These are phyloP conservation scores for Psammodynastes pulverulentus DNA, from an alignment of 2,113 vertebrate species.

Conservation along the genomic window DNA sequence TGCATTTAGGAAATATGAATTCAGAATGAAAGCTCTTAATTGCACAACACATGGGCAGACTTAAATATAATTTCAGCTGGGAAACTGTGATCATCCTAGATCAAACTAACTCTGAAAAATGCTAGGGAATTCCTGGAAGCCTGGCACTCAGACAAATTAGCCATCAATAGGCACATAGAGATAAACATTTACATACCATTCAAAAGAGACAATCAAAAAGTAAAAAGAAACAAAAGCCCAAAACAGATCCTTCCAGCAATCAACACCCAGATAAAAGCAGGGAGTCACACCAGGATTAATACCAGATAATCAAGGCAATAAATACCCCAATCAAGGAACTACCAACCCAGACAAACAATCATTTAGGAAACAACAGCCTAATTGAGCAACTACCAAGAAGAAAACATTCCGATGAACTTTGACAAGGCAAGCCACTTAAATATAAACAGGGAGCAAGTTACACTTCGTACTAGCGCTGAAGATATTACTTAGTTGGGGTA, in stretches of 20 bases:
- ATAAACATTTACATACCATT: not conserved
- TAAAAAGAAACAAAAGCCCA: not conserved
- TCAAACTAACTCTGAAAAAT: not conserved
- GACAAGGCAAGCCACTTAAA: not conserved
- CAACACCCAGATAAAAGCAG: not conserved
- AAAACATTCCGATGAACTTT: not conserved
- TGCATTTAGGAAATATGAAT: constrained; percentile 38
- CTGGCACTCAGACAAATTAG: not conserved
- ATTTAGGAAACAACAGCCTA: not conserved
- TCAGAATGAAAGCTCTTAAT: not conserved
- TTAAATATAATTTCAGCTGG: not conserved
- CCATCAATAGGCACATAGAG: not conserved
- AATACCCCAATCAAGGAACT: not conserved
- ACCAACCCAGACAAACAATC: not conserved
- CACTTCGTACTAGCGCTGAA: not conserved
- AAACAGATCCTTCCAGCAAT: not conserved
- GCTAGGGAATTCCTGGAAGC: not conserved
- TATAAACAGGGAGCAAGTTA: not conserved
- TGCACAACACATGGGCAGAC: not conserved
- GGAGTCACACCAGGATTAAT: not conserved
- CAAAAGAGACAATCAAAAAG: not conserved
- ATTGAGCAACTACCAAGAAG: not conserved
- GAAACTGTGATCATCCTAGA: not conserved
- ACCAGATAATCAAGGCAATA: not conserved
- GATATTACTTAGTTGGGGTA: not conserved